These are phyloP conservation scores for Stenodema calcarata DNA, from an alignment of 2,888 invertebrate species.

Conservation along the genomic window DNA sequence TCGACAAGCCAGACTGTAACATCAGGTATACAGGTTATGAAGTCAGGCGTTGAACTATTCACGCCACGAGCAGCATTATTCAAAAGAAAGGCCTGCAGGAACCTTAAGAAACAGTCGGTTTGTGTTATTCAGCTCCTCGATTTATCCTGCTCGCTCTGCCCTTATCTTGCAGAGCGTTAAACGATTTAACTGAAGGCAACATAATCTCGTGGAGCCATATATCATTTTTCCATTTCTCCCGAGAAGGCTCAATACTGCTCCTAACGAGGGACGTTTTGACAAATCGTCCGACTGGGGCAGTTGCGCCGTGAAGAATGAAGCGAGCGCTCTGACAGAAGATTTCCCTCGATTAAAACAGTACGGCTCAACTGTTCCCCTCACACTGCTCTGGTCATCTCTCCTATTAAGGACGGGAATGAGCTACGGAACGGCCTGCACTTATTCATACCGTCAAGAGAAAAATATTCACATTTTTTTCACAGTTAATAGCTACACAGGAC, in stretches of 20 bases:
- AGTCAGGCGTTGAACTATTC: background rate
- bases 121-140: background rate
- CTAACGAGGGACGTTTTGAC: conserved; percentile 2
- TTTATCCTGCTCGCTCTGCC: background rate
- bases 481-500: too few species aligned
- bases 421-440: too few species aligned
- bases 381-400: background rate
- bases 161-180: background rate
- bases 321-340: background rate
- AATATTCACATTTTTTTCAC: too few species aligned
- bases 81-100: background rate
- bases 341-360: background rate
- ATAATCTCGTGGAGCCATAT: background rate
- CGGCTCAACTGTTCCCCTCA: background rate
- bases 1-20: too few species aligned
- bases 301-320: background rate
- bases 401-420: too few species aligned
- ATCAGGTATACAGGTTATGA: background rate
- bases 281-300: background rate
- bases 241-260: background rate
- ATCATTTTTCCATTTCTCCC: conserved; percentile 13
- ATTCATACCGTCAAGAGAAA: too few species aligned
- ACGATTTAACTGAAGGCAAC: background rate
- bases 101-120: background rate
- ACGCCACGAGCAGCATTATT: background rate